Evolutionary conservation across 2,113 vertebrate genomes (phyloP).

Genomic region (Halcyon malimbica): DNA sequence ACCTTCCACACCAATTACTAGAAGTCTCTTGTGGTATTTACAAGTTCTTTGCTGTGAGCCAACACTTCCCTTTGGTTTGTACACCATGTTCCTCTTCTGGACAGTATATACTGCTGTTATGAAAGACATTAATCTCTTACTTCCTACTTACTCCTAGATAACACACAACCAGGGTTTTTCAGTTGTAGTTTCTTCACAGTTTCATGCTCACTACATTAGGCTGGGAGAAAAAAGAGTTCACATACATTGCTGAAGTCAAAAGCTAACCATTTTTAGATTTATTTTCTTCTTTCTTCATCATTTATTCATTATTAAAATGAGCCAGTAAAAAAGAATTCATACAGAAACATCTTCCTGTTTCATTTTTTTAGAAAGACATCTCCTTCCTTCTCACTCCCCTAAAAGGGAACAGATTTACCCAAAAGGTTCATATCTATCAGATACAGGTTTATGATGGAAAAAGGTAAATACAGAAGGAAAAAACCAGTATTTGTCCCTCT

Average conservation of each 20-base stretch:
- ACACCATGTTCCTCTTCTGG: neutral
- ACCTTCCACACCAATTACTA: neutral
- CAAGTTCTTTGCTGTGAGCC: neutral
- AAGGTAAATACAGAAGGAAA: neutral
- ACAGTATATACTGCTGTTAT: neutral
- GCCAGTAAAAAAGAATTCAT: neutral
- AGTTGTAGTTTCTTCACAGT: neutral
- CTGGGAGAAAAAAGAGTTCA: neutral
- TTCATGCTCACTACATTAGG: neutral
- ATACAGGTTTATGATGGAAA: neutral
- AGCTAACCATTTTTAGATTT: neutral
- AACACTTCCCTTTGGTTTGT: neutral
- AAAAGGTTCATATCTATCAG: neutral
- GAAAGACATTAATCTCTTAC: neutral
- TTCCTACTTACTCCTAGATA: neutral
- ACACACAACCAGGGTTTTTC: accelerated
- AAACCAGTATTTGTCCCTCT: accelerated
- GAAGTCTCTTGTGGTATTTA: neutral
- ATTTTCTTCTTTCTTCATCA: neutral
- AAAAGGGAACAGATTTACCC: neutral
- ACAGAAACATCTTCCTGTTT: neutral
- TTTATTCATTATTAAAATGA: neutral
- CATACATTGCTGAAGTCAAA: neutral
- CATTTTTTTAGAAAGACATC: neutral
- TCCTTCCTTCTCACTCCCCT: neutral